phyloP scores from a whole-genome alignment of 1,140 invertebrate genomes.

The Agrilus planipennis region DNA sequence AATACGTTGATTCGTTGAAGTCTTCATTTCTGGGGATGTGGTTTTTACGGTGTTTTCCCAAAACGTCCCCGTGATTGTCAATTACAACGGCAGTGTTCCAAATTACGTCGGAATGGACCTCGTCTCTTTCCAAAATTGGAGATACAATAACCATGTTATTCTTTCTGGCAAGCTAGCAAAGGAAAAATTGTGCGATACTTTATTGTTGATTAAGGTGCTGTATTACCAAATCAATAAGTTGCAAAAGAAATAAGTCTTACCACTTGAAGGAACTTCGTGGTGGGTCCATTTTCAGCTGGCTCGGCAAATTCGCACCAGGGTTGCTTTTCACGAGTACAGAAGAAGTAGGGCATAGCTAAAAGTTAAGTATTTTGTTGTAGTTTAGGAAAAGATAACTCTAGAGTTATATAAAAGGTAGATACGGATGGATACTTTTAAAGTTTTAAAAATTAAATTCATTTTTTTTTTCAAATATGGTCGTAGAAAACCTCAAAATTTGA shows the following conservation, averaged over 20 bases:
- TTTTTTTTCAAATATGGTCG: too few relatives aligned
- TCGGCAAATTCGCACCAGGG: constrained; percentile 98
- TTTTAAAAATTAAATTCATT: too few relatives aligned
- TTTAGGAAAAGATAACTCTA: too few relatives aligned
- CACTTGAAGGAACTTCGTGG: constrained; percentile 68
- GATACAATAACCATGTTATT: constrained; percentile 94
- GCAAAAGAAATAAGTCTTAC: constrained; percentile 34
- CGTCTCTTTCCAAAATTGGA: constrained; percentile 91
- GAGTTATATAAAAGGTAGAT: too few relatives aligned
- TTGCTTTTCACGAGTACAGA: constrained; percentile 92
- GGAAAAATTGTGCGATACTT: too few relatives aligned
- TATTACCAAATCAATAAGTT: too few relatives aligned
- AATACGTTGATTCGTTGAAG: constrained; percentile 99
- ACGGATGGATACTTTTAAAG: too few relatives aligned
- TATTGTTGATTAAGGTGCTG: too few relatives aligned
- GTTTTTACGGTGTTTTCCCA: constrained; percentile 96
- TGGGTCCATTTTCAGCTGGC: constrained; percentile 72
- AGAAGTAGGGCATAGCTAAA: constrained; percentile 94
- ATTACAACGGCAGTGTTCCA: constrained; percentile 98
- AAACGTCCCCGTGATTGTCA: constrained; percentile 68
- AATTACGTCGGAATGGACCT: constrained; percentile 70
- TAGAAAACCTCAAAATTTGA: too few relatives aligned
- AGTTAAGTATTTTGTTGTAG: too few relatives aligned
- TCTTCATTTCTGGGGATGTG: constrained; percentile 96
- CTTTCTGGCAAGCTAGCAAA: constrained; percentile 68